Base-by-base conservation (phyloP, 2,888 invertebrate genomes). In the Eupithecia centaureata region DNA sequence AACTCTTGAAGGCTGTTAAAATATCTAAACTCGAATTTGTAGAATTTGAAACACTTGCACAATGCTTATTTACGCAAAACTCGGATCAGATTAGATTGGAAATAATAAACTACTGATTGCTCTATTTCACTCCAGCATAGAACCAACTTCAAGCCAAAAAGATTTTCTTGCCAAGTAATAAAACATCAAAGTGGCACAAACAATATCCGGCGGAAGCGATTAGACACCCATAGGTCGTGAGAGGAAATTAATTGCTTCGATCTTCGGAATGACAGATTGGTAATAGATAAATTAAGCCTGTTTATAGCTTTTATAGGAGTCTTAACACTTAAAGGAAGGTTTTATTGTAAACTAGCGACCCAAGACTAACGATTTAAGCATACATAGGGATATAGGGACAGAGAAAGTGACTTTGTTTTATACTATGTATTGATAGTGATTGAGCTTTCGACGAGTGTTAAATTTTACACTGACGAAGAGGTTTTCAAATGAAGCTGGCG, bases 181-280 rank as follows among this genome's bases (percentile, higher is more conserved):
- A 60, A 30, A 28, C 51, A 25, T 52, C 28, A 18, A 30, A 54
- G 25, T n/a, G 61, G 28, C 58, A 52, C 18, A 64, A 59, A 52
- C 32, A 61, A 35, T 67, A 30, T 62, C 63, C 10, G 35, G 30
- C 33, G 57, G 35, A n/a, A 38, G 38, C 42, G 18, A 67, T 67
- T 54, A 67, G 51, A 67, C 32, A 47, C 33, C 35, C 38, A 38
- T 63, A 66, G 56, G 22, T 47, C 22, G 42, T n/a, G 1, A 63
- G 61, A 56, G 32, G 63, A 62, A 54, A 68, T 70, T 70, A 72
- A 72, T 71, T 67, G 70, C 35, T 25, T 15, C 38, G 63, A 67
- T 64, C 35, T 68, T 72, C 58, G 61, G 63, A 54, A 28, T 38
- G 30, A 52, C n/a, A 25, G 61, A 54, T 61, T 66, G 57, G 54